These are phyloP conservation scores for Molorchus minor DNA, from an alignment of 2,888 invertebrate genomes.

Conservation along the genomic window DNA sequence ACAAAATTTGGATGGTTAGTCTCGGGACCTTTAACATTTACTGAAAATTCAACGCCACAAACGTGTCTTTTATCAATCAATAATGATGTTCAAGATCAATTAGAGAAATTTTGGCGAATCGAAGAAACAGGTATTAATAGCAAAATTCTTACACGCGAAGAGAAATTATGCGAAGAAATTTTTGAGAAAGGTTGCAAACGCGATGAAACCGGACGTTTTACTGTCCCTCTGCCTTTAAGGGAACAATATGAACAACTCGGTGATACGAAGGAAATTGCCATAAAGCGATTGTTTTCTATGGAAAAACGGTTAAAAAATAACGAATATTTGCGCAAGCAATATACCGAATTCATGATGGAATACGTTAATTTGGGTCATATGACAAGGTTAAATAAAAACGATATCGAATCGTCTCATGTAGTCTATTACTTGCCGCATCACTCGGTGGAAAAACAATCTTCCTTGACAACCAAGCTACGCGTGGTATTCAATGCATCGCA, in stretches of 20 bases:
- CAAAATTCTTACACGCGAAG: not conserved
- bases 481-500: conserved; percentile 33
- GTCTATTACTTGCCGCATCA: conserved; percentile 32
- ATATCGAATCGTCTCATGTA: not conserved
- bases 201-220: too few species aligned
- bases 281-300: conserved; percentile 5
- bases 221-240: too few species aligned
- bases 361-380: conserved; percentile 8
- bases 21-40: conserved; percentile 8
- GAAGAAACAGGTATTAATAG: conserved; percentile 9
- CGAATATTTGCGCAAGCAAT: not conserved
- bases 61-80: not conserved
- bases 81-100: not conserved
- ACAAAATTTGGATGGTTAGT: conserved; percentile 20
- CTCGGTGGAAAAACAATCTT: conserved; percentile 26
- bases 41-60: not conserved
- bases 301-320: conserved; percentile 17
- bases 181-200: conserved; percentile 5
- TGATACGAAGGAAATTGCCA: conserved; percentile 5
- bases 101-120: conserved; percentile 17
- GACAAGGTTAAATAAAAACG: not conserved
- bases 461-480: conserved; percentile 27
- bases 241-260: too few species aligned
- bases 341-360: conserved; percentile 17
- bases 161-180: conserved; percentile 19